phyloP scores from a whole-genome alignment of 1,140 invertebrate genomes.

The Microplitis mediator region DNA sequence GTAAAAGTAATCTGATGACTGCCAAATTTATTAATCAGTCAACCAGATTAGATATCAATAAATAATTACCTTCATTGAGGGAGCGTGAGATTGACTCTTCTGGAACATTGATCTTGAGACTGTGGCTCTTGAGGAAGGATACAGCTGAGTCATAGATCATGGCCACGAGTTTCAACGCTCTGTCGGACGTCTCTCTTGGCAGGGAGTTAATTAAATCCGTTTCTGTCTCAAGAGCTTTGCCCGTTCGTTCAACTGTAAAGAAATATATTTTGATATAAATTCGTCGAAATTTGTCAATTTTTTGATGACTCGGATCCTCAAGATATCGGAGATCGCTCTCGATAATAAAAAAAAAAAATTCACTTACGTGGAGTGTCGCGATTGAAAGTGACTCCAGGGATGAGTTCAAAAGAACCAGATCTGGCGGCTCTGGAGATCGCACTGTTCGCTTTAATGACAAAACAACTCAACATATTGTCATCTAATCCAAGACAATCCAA shows the following conservation, averaged over 20 bases:
- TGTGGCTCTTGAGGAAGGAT: constrained; percentile 67
- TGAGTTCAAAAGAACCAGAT: constrained; percentile 64
- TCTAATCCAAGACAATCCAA: constrained; percentile 51
- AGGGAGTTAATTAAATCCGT: constrained; percentile 61
- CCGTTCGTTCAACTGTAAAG: constrained; percentile 54
- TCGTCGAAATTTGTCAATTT: too few species aligned
- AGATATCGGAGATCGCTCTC: too few species aligned
- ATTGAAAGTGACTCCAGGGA: constrained; percentile 67
- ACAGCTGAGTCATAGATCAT: constrained; percentile 63
- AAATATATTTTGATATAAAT: too few species aligned
- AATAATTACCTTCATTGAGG: constrained; percentile 67
- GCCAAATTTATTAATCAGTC: not conserved
- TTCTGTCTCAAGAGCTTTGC: constrained; percentile 62
- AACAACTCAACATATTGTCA: constrained; percentile 64
- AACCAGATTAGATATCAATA: not conserved
- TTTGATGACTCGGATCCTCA: too few species aligned
- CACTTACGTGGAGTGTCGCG: constrained; percentile 56
- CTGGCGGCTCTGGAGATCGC: constrained; percentile 65
- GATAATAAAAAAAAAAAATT: not conserved
- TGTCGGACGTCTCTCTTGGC: constrained; percentile 61
- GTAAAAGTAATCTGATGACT: not conserved
- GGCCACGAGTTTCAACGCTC: constrained; percentile 60
- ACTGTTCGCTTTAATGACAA: constrained; percentile 66
- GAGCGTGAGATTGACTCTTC: constrained; percentile 64
- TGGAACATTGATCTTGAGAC: constrained; percentile 67